Evolutionary conservation across 30 jellyfish, hydroid and myxozoan genomes (phyloP).

Genomic region (Aurelia sp.): DNA sequence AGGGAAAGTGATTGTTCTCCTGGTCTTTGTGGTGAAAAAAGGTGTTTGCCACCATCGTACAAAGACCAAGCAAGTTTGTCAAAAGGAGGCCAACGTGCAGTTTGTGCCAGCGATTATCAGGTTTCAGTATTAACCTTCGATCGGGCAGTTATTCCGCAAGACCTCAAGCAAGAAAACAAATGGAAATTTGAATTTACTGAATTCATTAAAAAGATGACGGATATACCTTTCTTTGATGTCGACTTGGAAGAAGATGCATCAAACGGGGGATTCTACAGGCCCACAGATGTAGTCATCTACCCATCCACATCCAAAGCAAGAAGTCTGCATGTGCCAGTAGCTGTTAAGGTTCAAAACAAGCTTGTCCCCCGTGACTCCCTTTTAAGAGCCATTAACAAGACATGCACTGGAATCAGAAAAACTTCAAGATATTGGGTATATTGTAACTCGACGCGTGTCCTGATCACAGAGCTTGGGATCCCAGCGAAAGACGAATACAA

Average conservation of each 20-base stretch:
- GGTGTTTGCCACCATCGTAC: slow-evolving; percentile 52
- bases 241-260: slow-evolving; percentile 48
- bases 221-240: slow-evolving; percentile 40
- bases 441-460: neutral
- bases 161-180: neutral
- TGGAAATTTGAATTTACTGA: slow-evolving; percentile 21
- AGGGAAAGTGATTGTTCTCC: slow-evolving; percentile 16
- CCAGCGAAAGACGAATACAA: slow-evolving; percentile 11
- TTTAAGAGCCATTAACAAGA: slow-evolving; percentile 38
- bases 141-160: slow-evolving; percentile 15
- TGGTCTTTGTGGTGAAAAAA: slow-evolving; percentile 12
- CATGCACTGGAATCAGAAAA: slow-evolving; percentile 11
- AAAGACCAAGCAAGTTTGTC: neutral
- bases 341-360: slow-evolving; percentile 12
- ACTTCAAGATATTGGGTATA: slow-evolving; percentile 24
- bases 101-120: slow-evolving; percentile 32
- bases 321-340: neutral
- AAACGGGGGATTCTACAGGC: slow-evolving; percentile 61
- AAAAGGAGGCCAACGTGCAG: slow-evolving; percentile 24
- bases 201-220: slow-evolving; percentile 25
- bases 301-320: slow-evolving; percentile 24
- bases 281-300: slow-evolving; percentile 67
- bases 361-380: slow-evolving; percentile 45
- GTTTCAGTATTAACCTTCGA: neutral
- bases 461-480: slow-evolving; percentile 36